phyloP scores from a whole-genome alignment of 2,888 invertebrate genomes.

The Phyllotreta cruciferae region DNA sequence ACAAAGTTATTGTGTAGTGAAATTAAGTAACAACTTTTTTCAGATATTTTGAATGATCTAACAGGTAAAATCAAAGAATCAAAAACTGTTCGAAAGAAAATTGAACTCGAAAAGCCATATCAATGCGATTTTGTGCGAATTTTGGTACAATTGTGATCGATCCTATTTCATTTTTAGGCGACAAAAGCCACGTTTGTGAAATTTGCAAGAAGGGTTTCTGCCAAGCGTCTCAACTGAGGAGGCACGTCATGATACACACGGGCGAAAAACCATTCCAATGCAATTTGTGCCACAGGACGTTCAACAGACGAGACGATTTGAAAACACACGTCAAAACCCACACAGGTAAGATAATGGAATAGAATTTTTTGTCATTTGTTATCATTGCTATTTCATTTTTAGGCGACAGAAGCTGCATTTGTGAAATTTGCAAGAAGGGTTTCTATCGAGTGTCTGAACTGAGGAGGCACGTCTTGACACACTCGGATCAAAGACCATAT shows the following conservation, averaged over 20 bases:
- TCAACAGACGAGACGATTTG: slow-evolving; percentile 56
- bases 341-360: slow-evolving; percentile 50
- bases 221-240: slow-evolving; percentile 61
- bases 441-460: too few species aligned
- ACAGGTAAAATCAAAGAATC: slow-evolving; percentile 20
- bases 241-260: slow-evolving; percentile 61
- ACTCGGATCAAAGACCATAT: too few species aligned
- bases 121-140: too few species aligned
- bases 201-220: slow-evolving; percentile 62
- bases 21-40: slow-evolving; percentile 25
- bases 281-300: slow-evolving; percentile 52
- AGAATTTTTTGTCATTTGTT: too few species aligned
- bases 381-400: too few species aligned
- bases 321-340: slow-evolving; percentile 58
- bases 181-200: slow-evolving; percentile 58
- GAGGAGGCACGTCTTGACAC: too few species aligned
- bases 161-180: too few species aligned
- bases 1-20: background rate
- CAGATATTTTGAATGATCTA: slow-evolving; percentile 27
- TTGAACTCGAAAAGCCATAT: slow-evolving; percentile 56
- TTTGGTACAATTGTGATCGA: too few species aligned
- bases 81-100: slow-evolving; percentile 31
- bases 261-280: slow-evolving; percentile 62
- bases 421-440: too few species aligned
- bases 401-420: too few species aligned